Percentiles rank a stretch among this genome's conserved stretches.
These are phyloP conservation scores for Myoxocephalus aenaeus DNA, from an alignment of 2,797 vertebrate species.

Conservation along the genomic window DNA sequence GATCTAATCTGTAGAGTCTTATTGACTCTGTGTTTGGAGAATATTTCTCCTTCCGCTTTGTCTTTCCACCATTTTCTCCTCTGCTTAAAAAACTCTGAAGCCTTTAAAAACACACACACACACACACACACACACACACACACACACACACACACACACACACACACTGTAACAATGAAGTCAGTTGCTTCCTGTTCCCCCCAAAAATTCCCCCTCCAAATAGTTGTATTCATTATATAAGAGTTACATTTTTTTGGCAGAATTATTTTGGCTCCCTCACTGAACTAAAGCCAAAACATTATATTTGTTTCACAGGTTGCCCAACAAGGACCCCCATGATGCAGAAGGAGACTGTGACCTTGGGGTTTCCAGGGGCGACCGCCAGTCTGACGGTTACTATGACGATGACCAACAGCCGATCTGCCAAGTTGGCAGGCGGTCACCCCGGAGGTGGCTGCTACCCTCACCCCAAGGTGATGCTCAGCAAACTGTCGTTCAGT, in stretches of 20 bases:
- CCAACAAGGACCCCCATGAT: slow-evolving; percentile 76
- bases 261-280: neutral
- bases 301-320: slow-evolving; percentile 73
- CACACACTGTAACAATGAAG: no score
- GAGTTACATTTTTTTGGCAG: neutral
- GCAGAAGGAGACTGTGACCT: slow-evolving; percentile 83
- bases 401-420: slow-evolving; percentile 90
- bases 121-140: no score
- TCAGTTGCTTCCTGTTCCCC: neutral
- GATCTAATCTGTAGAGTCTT: no score
- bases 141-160: no score
- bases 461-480: slow-evolving; percentile 90
- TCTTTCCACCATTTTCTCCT: no score
- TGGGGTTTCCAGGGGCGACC: slow-evolving; percentile 83
- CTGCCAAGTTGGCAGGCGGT: slow-evolving; percentile 86
- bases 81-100: no score
- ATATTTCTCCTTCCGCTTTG: no score
- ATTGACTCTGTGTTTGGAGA: no score
- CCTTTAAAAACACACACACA: no score
- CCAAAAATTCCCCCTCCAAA: neutral
- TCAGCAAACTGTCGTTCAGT: neutral
- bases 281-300: neutral
- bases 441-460: slow-evolving; percentile 90
- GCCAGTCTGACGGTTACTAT: slow-evolving; percentile 85
- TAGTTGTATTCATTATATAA: neutral